A percentile compares a stretch with the other conserved stretches of the same genome.
Evolutionary conservation across 2,797 vertebrate genomes (phyloP).

Genomic region (Neosalanx taihuensis): DNA sequence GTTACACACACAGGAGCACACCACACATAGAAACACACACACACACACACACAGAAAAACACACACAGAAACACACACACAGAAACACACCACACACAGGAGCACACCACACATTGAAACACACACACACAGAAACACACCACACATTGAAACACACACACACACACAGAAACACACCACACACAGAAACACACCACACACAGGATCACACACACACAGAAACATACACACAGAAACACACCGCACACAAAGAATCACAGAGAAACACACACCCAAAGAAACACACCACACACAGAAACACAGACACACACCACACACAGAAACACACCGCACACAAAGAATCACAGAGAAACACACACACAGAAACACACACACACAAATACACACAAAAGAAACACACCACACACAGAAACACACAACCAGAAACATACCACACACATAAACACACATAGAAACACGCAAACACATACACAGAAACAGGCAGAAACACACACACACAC

Average conservation of each 20-base stretch:
- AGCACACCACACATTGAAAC: slow-evolving; percentile 4
- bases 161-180: not conserved
- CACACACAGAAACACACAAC: slow-evolving; percentile 13
- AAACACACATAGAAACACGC: not conserved
- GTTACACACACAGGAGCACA: slow-evolving; percentile 22
- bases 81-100: slow-evolving; percentile 15
- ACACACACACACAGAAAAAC: slow-evolving; percentile 14
- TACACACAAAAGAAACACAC: slow-evolving; percentile 15
- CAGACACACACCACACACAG: slow-evolving; percentile 5
- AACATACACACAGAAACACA: not conserved
- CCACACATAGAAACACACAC: slow-evolving; percentile 11
- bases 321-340: not conserved
- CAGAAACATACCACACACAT: not conserved
- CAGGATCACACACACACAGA: not conserved
- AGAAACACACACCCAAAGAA: no score
- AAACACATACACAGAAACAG: not conserved
- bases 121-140: not conserved
- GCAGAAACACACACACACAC: not conserved
- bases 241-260: not conserved
- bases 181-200: not conserved
- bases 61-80: slow-evolving; percentile 16
- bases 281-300: not conserved
- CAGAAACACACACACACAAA: slow-evolving; percentile 16
- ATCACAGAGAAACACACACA: not conserved
- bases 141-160: not conserved